Evolutionary conservation across 2,797 vertebrate species (phyloP), one percentile per base, ranked within the genome.

Genomic region (Clarias fuscus): DNA sequence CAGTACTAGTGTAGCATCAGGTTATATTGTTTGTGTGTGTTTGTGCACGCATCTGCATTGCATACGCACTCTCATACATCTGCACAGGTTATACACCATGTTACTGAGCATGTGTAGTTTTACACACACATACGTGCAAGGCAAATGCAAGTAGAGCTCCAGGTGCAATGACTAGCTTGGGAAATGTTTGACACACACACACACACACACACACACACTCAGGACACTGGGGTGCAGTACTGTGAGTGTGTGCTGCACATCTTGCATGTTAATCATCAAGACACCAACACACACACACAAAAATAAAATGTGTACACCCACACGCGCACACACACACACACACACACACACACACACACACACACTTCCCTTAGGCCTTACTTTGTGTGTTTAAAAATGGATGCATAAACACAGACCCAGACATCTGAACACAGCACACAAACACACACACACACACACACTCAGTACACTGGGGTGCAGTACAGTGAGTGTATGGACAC

Each of bases 251-350:
- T 56, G 20, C 59, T 70, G 88, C 86, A 84, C 61, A 30, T 86
- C 81, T 85, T 89, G 91, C 86, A 91, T 91, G 88, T 84, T 90
- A 86, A 91, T 91, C 68, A 86, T 43, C 64, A 77, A 64, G 70
- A 67, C 85, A 80, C 75, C 30, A 59, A 82, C 88, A 68, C 76
- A 80, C 85, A 68, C 84, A 48, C 73, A 48, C 48, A 48, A 8
- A 48, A n/a, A n/a, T n/a, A n/a, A n/a, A n/a, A n/a, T n/a, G n/a
- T n/a, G n/a, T n/a, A n/a, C n/a, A n/a, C n/a, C n/a, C 48, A 2
- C 30, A 30, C 30, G 2, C 30, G 30, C 88, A 68, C 76, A 80
- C 85, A 68, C 84, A 48, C 73, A 53, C 48, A 53, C 48, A 53
- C 48, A 53, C 48, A 2, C 48, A 53, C 48, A 13, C 11, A 13